Conservation (phyloP, 2,888 invertebrate genomes). For the Platycnemis pennipes region DNA sequence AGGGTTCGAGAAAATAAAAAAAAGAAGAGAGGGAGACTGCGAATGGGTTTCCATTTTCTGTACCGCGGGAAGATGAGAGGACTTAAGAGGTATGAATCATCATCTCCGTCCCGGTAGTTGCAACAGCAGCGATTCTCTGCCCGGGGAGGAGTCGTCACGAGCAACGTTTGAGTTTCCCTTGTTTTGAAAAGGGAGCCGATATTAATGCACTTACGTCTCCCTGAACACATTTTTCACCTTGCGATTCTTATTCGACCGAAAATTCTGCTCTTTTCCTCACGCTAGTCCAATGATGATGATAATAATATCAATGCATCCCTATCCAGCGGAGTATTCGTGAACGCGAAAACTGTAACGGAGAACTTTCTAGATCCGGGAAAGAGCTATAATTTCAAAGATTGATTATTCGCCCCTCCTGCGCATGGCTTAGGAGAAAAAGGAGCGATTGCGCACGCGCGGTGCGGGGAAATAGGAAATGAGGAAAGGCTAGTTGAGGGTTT, state of each 20-base stretch:
- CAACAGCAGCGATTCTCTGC: neutral
- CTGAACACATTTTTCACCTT: neutral
- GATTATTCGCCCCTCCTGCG: neutral
- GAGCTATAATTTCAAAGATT: neutral
- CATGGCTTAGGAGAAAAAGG: neutral
- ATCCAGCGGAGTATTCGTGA: neutral
- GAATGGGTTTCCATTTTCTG: conserved; percentile 9
- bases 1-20: neutral
- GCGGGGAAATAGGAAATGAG: neutral
- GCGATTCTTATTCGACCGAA: neutral
- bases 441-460: neutral
- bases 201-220: neutral
- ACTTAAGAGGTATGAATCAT: neutral
- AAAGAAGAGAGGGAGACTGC: neutral
- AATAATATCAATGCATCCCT: neutral
- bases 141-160: no score
- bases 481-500: neutral
- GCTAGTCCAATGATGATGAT: neutral
- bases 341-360: neutral
- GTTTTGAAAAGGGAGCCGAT: neutral
- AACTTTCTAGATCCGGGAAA: neutral
- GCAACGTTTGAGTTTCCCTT: neutral
- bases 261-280: neutral
- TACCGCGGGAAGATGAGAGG: neutral
- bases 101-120: neutral